Evolutionary conservation across 2,888 invertebrate genomes (phyloP), one percentile per base, ranked within the genome.

Genomic region (Dolichopus griseipennis): DNA sequence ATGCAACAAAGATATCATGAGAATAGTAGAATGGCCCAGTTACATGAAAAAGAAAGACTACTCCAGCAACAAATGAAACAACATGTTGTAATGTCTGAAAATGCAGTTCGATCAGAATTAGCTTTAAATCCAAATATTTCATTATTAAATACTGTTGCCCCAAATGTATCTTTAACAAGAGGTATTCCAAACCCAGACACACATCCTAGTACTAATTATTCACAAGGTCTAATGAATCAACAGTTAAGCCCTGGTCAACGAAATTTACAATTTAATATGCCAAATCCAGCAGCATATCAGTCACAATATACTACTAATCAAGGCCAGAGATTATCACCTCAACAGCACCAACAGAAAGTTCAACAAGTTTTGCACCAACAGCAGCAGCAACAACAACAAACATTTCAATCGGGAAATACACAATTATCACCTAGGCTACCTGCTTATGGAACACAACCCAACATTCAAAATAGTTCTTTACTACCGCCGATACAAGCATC

Each of bases 101-200:
- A 88, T 78, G 90, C 90, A 69, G 84, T 86, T 61, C 84, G 85
- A 71, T 77, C 74, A 43, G 78, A 78, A 67, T 71, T 73, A 76
- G 81, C 80, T 70, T 75, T 81, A 61, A 81, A 79, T 76, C 76
- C 81, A 66, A 78, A 78, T 72, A 75, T 80, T 43, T 77, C 78
- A 72, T 93, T 91, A 76, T 92, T 95, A 75, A 90, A 90, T 75
- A 90, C 90, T 65, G 82, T 81, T 68, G 92, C 93, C 71, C 93
- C 94, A 68, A 96, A 96, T 81, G 95, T 96, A 67, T 89, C 95
- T 70, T 84, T 95, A 72, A 90, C 92, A 79, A 84, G 89, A 70
- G 86, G 87, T 62, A 85, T 87, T 73, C 81, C 85, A 74, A 84
- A 84, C 18, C 83, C 85, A 70, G 84, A 85, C 72, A 84, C 85